Conservation (phyloP, 2,113 vertebrate species). For the Penelope pileata region DNA sequence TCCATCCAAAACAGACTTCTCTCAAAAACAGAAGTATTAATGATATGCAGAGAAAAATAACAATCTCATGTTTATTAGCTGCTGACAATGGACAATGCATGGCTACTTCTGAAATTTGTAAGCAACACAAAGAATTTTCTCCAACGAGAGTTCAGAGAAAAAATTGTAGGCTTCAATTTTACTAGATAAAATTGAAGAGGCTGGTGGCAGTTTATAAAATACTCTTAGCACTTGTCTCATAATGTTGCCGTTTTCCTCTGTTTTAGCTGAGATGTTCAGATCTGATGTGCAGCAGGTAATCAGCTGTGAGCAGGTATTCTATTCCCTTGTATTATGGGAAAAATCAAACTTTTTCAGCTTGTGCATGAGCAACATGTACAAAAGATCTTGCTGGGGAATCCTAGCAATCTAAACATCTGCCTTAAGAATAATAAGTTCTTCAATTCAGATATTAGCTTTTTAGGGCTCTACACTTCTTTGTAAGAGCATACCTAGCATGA, state of each 20-base stretch:
- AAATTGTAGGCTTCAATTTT: neutral
- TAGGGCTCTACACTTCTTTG: neutral
- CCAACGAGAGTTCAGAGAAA: neutral
- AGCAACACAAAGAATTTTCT: neutral
- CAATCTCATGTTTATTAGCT: neutral
- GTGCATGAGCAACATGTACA: neutral
- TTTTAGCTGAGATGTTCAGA: neutral
- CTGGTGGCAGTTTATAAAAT: neutral
- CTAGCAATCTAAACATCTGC: neutral
- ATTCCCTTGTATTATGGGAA: neutral
- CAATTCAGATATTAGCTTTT: neutral
- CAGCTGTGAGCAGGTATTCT: neutral
- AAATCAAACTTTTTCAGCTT: neutral
- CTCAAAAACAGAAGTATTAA: neutral
- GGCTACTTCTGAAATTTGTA: neutral
- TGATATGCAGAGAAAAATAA: neutral
- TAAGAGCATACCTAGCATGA: neutral
- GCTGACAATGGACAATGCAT: neutral
- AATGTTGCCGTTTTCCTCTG: accelerated
- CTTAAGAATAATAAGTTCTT: neutral
- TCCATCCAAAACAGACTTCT: neutral
- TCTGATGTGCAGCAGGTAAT: neutral
- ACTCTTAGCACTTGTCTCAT: neutral
- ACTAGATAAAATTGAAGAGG: neutral
- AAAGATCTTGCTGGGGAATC: neutral